phyloP scores from a whole-genome alignment of 2,797 vertebrate species.

The Anguilla megastoma region DNA sequence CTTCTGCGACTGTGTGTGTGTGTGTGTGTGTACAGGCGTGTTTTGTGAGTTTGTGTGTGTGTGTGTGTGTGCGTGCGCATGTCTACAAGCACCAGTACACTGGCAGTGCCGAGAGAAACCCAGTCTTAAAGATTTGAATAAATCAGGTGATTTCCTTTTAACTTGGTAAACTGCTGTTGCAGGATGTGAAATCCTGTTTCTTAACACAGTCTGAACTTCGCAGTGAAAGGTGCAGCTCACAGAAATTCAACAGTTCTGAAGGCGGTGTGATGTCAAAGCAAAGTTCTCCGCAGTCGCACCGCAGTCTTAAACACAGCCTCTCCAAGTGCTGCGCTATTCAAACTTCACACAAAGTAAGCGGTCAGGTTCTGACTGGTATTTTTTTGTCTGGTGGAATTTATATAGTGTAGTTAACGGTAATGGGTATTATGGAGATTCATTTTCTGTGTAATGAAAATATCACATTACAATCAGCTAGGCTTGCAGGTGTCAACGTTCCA shows the following conservation, averaged over 20 bases:
- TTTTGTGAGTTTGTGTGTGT: too few species aligned
- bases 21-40: too few species aligned
- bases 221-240: neutral
- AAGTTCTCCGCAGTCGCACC: neutral
- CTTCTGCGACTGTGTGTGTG: too few species aligned
- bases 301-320: neutral
- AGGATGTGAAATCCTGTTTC: neutral
- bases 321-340: neutral
- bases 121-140: neutral
- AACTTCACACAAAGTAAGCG: neutral
- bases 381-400: neutral
- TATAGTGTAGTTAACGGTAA: constrained; percentile 1
- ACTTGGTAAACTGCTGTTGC: too few species aligned
- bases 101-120: neutral
- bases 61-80: too few species aligned
- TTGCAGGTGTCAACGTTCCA: neutral
- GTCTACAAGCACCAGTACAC: too few species aligned
- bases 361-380: neutral
- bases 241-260: neutral
- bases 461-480: neutral
- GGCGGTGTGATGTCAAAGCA: neutral
- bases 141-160: neutral
- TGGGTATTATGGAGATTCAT: constrained; percentile 4
- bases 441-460: constrained; percentile 11
- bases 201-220: neutral